phyloP scores from a whole-genome alignment of 2,113 vertebrate species.

The Protobothrops flavoviridis region DNA sequence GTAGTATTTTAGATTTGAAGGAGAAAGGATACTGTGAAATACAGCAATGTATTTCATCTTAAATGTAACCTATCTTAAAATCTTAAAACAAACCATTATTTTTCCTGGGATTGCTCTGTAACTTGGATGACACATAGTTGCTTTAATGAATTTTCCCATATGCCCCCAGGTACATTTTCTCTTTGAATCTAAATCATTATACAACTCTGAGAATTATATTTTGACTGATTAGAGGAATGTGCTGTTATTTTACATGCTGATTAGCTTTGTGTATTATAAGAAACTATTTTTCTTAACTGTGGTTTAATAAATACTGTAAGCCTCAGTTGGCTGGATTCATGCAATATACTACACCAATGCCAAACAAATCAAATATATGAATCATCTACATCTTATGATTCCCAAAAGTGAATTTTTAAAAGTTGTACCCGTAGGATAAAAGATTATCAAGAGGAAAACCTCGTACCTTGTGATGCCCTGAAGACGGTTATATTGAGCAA shows the following conservation, averaged over 20 bases:
- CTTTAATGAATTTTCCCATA: not conserved
- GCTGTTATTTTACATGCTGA: not conserved
- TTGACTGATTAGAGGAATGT: not conserved
- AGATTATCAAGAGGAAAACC: not conserved
- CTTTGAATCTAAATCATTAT: not conserved
- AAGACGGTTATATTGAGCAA: conserved; percentile 20
- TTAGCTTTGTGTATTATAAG: not conserved
- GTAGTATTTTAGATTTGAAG: not conserved
- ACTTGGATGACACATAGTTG: not conserved
- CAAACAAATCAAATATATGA: not conserved
- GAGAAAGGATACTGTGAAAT: not conserved
- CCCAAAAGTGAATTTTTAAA: not conserved
- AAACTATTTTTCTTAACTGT: not conserved
- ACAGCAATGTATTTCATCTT: not conserved
- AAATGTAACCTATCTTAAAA: not conserved
- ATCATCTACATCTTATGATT: not conserved
- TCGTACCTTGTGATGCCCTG: not conserved
- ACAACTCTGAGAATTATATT: not conserved
- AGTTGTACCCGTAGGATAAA: not conserved
- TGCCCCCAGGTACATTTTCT: not conserved
- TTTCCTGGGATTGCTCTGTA: not conserved
- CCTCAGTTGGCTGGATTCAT: not conserved
- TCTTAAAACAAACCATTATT: not conserved
- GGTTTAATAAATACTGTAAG: not conserved
- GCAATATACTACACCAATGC: not conserved